Evolutionary conservation across 2,797 vertebrate species (phyloP).

Genomic region (Carcharodon carcharias): DNA sequence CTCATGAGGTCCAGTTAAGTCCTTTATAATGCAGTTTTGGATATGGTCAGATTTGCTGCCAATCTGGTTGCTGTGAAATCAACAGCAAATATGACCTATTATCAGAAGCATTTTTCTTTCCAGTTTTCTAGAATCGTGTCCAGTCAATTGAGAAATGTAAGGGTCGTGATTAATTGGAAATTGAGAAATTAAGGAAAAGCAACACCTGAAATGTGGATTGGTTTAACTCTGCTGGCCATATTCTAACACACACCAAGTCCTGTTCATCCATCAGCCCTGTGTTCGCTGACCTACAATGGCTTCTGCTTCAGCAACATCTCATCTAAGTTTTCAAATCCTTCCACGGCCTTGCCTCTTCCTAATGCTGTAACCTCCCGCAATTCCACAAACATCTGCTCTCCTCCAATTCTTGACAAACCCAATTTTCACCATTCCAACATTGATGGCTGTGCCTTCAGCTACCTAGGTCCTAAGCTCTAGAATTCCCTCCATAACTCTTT

Average conservation of each 20-base stretch:
- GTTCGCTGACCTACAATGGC: not conserved
- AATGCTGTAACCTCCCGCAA: not conserved
- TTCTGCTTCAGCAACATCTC: not conserved
- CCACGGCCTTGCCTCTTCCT: not conserved
- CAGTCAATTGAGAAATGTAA: not conserved
- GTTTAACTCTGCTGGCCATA: not conserved
- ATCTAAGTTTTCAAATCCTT: not conserved
- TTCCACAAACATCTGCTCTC: not conserved
- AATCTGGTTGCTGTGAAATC: not conserved
- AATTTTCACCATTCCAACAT: not conserved
- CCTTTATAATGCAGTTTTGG: not conserved
- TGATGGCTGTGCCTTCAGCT: too few species aligned
- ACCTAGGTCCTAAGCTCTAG: not conserved
- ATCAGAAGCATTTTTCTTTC: not conserved
- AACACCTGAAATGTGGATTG: not conserved
- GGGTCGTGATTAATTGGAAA: not conserved
- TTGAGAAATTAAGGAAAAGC: not conserved
- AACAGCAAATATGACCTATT: not conserved
- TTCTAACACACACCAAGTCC: not conserved
- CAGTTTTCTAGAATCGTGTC: not conserved
- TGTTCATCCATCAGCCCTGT: not conserved
- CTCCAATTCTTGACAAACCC: not conserved
- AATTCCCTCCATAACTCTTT: too few species aligned
- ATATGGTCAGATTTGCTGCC: not conserved
- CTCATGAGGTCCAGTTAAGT: not conserved